Base-by-base conservation (phyloP, 2,797 vertebrate species). In the Melanogrammus aeglefinus region DNA sequence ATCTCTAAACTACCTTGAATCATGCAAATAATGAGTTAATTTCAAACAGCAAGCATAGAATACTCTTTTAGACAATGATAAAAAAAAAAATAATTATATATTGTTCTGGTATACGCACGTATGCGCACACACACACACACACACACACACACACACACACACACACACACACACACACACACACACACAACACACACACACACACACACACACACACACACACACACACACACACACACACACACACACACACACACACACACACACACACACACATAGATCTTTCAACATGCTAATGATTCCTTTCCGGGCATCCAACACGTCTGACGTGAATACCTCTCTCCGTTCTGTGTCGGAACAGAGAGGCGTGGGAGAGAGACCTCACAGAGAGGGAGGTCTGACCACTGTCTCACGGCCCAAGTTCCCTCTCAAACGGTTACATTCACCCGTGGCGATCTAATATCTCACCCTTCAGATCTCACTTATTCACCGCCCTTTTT, bases 21-120 rank as follows among this genome's bases (percentile, higher is more conserved):
- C 47, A 88, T 86, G 80, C 39, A 81, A 87, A 87, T 88, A 86
- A 89, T 86, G 78, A 85, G 74, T 78, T 72, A n/a, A 74, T 77
- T 69, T 76, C 73, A 75, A 85, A 81, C 47, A 77, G 78, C 8
- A 10, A 41, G 39, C 72, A 16, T 72, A 86, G 84, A 78, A 7
- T 63, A 24, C n/a, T 9, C 10, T 7, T n/a, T 63, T 63, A 3
- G 4, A 57, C 21, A n/a, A 3, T 51, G 14, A 51, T 51, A 51
- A 18, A 6, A 7, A 5, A 5, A 5, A 4, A 7, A 6, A n/a
- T 8, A 6, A 1, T n/a, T 57, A 63, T 1, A n/a, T 29, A 71
- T 71, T 71, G 27, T 71, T 71, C 24, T 71, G 69, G 69, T 18
- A 31, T 29, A 33, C 69, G n/a, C 51, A 57, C 51, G 6, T 1